Evolutionary conservation across 2,888 invertebrate genomes (phyloP).

Genomic region (Amphipyra berbera): DNA sequence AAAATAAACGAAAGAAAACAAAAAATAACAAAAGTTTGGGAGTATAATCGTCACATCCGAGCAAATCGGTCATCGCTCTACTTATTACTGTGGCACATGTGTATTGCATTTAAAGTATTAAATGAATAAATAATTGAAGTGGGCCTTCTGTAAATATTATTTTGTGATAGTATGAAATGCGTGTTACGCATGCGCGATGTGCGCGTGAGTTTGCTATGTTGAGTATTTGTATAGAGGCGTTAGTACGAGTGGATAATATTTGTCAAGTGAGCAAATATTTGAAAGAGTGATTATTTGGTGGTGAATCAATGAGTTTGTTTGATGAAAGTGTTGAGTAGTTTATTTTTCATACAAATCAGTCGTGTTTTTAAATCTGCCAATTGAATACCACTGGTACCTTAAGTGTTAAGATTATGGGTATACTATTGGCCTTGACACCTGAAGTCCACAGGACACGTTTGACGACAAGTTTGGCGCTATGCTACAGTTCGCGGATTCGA

Average conservation of each 20-base stretch:
- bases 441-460: no score
- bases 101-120: neutral
- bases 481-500: no score
- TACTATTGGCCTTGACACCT: no score
- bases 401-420: no score
- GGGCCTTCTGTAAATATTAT: conserved; percentile 24
- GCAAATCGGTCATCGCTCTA: no score
- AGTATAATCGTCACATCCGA: no score
- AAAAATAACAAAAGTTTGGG: no score
- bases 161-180: conserved; percentile 25
- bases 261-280: conserved; percentile 22
- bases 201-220: conserved; percentile 26
- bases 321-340: conserved; percentile 14
- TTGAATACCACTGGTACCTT: no score
- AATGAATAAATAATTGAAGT: neutral
- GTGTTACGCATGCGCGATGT: conserved; percentile 52
- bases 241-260: conserved; percentile 34
- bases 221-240: conserved; percentile 53
- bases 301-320: conserved; percentile 16
- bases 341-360: neutral
- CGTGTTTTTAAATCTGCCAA: no score
- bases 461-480: no score
- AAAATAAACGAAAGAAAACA: no score
- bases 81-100: no score
- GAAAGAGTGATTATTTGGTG: conserved; percentile 12